Conservation (phyloP, 2,888 invertebrate species). For the Acanthosepion pharaonis region DNA sequence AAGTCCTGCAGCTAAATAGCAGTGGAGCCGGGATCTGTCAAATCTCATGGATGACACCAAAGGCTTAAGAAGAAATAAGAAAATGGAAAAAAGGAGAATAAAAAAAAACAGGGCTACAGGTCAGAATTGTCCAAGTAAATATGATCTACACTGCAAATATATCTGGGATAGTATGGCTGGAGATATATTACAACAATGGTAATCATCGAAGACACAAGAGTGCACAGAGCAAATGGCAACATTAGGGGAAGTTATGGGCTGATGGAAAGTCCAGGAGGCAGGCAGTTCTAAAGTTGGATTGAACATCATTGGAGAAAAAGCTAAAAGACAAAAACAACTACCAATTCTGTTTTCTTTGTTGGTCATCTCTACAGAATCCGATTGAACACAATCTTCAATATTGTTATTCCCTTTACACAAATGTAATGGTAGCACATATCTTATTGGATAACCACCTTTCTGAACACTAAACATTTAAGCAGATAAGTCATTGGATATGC, state of each 20-base stretch:
- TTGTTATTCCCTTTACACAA: not conserved
- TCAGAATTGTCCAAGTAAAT: not conserved
- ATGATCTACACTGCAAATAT: slow-evolving; percentile 22
- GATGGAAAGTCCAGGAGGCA: not conserved
- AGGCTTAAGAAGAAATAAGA: not conserved
- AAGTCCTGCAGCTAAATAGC: not conserved
- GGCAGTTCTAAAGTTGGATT: not conserved
- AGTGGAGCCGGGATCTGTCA: slow-evolving; percentile 14
- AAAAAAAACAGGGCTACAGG: not conserved
- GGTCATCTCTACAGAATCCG: not conserved
- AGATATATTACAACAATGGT: not conserved
- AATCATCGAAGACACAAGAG: not conserved
- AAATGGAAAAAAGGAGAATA: not conserved
- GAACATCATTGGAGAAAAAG: not conserved
- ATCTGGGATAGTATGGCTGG: not conserved
- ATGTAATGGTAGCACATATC: not conserved
- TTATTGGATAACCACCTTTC: not conserved
- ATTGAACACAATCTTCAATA: not conserved
- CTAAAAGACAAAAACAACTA: not conserved
- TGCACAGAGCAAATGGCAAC: not conserved
- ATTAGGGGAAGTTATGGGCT: not conserved
- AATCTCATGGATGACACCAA: not conserved
- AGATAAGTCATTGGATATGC: no score
- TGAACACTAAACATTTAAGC: not conserved
- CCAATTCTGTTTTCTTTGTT: not conserved